Evolutionary conservation across 2,113 vertebrate genomes (phyloP).

Genomic region (Phrynosoma platyrhinos): DNA sequence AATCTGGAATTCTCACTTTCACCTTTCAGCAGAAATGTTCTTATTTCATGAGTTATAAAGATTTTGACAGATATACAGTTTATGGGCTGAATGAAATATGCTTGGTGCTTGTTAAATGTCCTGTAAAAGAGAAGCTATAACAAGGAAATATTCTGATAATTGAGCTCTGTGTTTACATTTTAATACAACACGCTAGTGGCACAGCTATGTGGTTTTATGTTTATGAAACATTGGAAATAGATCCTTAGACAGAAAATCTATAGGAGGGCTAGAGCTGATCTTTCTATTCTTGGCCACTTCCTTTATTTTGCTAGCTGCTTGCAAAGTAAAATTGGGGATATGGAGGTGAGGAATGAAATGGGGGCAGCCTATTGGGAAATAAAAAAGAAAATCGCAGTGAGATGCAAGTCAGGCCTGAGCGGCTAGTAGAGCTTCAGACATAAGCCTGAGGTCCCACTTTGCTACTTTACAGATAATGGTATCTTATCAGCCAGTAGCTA

Average conservation of each 20-base stretch:
- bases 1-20: neutral
- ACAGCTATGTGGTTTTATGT: neutral
- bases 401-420: conserved; percentile 41
- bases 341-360: neutral
- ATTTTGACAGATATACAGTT: neutral
- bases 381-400: neutral
- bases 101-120: neutral
- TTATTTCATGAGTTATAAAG: conserved; percentile 4
- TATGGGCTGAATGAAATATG: neutral
- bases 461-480: conserved; percentile 54
- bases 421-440: conserved; percentile 37
- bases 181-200: neutral
- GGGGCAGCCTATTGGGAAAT: neutral
- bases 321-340: neutral
- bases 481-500: conserved; percentile 63
- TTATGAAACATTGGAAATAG: conserved; percentile 27
- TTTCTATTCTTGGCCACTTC: conserved; percentile 24
- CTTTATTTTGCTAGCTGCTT: neutral
- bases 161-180: rapidly evolving
- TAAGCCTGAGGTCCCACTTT: conserved; percentile 57
- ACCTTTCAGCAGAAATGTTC: neutral
- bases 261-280: conserved; percentile 16
- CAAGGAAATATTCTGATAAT: neutral
- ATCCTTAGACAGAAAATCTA: neutral
- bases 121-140: neutral